Base-by-base conservation (phyloP, 92 coral and sea anemone species). In the Montipora capitata region DNA sequence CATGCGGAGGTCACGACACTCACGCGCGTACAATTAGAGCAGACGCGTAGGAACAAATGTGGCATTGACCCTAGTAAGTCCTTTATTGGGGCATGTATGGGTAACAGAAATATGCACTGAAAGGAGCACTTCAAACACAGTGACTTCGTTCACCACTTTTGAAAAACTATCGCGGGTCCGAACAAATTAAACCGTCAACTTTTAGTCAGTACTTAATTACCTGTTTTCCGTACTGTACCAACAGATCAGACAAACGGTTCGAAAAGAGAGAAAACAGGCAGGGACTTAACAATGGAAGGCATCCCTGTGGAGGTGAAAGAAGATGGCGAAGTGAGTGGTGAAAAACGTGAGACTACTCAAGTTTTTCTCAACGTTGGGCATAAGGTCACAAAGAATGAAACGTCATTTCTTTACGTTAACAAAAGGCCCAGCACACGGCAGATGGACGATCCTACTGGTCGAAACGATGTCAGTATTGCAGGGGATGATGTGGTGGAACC, bases 291-390 rank as follows among this genome's bases (percentile, higher is more conserved):
- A 45, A 65, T 66, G 70, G 84, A 79, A 45, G 62, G 17, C 38
- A 49, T 3, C 27, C 6, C 62, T 38, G 7, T 56, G 20, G 16
- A 54, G 13, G 12, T 67, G 41, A 7, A 68, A 39, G 77, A 20
- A 10, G 52, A 81, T 69, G 68, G 77, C 16, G 56, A 68, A 51
- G 56, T 39, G 39, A 40, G 17, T 16, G 8, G 40, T 81, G 52
- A 40, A 40, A 63, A 35, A 15, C 10, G 9, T 2, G 76, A 80
- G 5, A 49, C 44, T 73, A 45, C 61, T 45, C 11, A 73, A 16
- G 13, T 73, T 4, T 45, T 73, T 48, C 15, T 73, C 20, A 27
- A 73, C 3, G 17, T 73, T 3, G 77, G 62, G 4, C 62, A 73
- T 10, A 73, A 45, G 77, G 42, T 9, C 42, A 43, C 39, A 7